These are phyloP conservation scores for Elmis aenea DNA, from an alignment of 2,888 invertebrate species.

Conservation along the genomic window DNA sequence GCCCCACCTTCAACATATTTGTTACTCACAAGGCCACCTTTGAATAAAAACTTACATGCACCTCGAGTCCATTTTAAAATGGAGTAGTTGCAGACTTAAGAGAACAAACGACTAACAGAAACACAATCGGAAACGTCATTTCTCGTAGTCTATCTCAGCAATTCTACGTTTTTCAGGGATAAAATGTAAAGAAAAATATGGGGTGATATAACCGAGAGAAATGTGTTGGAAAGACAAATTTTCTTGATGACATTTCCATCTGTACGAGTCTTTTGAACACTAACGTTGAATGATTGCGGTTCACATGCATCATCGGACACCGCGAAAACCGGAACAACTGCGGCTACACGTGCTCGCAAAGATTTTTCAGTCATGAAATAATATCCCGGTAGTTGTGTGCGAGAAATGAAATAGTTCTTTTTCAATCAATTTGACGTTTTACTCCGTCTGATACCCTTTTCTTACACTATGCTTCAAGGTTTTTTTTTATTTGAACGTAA, in stretches of 20 bases:
- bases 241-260: slow-evolving; percentile 37
- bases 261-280: slow-evolving; percentile 33
- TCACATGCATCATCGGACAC: slow-evolving; percentile 30
- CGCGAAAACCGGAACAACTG: slow-evolving; percentile 2
- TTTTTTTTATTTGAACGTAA: no score
- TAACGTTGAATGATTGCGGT: slow-evolving; percentile 32
- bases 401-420: no score
- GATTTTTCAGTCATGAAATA: no score
- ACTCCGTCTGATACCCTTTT: no score
- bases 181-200: slow-evolving; percentile 29
- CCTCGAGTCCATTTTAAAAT: no score
- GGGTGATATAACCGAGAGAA: slow-evolving; percentile 29
- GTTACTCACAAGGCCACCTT: no score
- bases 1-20: no score
- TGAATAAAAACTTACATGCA: no score
- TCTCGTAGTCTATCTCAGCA: slow-evolving; percentile 23
- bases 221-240: slow-evolving; percentile 36
- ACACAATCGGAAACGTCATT: slow-evolving; percentile 30
- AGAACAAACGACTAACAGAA: slow-evolving; percentile 26
- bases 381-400: no score
- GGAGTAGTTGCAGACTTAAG: slow-evolving; percentile 9
- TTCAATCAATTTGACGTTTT: no score
- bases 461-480: no score
- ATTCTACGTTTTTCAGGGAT: slow-evolving; percentile 22
- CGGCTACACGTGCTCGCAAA: background rate